phyloP scores from a whole-genome alignment of 2,888 invertebrate species.

The Glyphotaelius pellucidus region DNA sequence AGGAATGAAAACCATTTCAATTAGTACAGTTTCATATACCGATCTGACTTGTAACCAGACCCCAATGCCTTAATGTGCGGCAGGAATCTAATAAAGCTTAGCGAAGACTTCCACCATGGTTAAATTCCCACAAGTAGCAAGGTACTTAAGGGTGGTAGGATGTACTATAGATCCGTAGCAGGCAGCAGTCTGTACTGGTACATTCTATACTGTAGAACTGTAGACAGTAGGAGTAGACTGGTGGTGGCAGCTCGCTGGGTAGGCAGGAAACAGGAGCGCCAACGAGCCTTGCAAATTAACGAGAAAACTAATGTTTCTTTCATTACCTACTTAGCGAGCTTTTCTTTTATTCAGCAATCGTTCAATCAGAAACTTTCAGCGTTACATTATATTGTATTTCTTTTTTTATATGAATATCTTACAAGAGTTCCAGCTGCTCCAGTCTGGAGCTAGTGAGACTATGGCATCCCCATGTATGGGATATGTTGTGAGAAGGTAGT shows the following conservation, averaged over 20 bases:
- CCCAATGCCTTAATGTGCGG: slow-evolving; percentile 55
- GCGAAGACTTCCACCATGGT: slow-evolving; percentile 42
- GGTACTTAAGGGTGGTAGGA: background rate
- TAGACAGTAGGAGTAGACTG: background rate
- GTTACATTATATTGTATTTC: background rate
- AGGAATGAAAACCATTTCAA: slow-evolving; percentile 36
- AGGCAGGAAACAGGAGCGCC: slow-evolving; percentile 14
- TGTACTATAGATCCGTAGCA: background rate
- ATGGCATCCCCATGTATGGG: too few relatives aligned
- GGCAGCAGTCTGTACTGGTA: background rate
- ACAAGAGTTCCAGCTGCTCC: too few relatives aligned
- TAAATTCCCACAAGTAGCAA: slow-evolving; percentile 37
- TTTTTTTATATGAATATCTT: too few relatives aligned
- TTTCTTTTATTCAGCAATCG: slow-evolving; percentile 48
- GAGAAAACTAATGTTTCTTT: slow-evolving; percentile 62
- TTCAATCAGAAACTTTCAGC: background rate
- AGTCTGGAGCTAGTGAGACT: too few relatives aligned
- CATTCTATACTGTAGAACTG: background rate
- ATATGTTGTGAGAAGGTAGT: too few relatives aligned
- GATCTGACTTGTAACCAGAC: slow-evolving; percentile 40
- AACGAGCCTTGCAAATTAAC: slow-evolving; percentile 25
- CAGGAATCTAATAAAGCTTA: slow-evolving; percentile 63
- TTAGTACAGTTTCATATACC: slow-evolving; percentile 44
- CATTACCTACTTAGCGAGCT: slow-evolving; percentile 57
- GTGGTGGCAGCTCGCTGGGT: background rate